A percentile compares a stretch with the other conserved stretches of the same genome.
Evolutionary conservation across 2,888 invertebrate species (phyloP).

Genomic region (Hirtodrosophila alboralis): DNA sequence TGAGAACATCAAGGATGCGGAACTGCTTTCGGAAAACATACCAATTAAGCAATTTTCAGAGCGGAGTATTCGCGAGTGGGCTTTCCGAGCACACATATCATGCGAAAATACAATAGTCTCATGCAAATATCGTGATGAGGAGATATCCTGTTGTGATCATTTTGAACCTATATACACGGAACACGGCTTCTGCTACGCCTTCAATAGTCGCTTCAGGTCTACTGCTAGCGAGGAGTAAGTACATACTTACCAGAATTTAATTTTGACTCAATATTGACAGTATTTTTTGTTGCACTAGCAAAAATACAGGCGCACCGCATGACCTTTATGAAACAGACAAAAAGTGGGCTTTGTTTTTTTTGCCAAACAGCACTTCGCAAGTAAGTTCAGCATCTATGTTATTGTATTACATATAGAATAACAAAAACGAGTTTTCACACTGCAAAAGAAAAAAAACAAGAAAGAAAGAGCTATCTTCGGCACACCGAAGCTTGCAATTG

Average conservation of each 20-base stretch:
- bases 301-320: constrained; percentile 72
- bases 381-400: constrained; percentile 45
- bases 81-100: constrained; percentile 72
- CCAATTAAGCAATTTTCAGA: constrained; percentile 58
- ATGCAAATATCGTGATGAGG: constrained; percentile 89
- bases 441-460: no score
- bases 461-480: no score
- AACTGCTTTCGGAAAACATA: constrained; percentile 61
- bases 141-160: constrained; percentile 87
- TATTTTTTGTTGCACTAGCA: constrained; percentile 47
- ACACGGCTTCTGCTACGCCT: constrained; percentile 90
- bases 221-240: constrained; percentile 78
- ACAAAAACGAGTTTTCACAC: no score
- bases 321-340: constrained; percentile 84
- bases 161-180: constrained; percentile 90
- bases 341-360: constrained; percentile 83
- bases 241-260: not conserved
- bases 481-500: no score
- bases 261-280: no score
- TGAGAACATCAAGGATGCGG: constrained; percentile 79
- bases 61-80: constrained; percentile 75
- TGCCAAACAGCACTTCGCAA: constrained; percentile 79
- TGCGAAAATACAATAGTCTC: constrained; percentile 87
- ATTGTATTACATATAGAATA: no score
- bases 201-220: constrained; percentile 85